Percentiles rank a stretch among this genome's conserved stretches.
These are phyloP conservation scores for Leptodactylus fallax DNA, from an alignment of 2,797 vertebrate genomes.

Conservation along the genomic window DNA sequence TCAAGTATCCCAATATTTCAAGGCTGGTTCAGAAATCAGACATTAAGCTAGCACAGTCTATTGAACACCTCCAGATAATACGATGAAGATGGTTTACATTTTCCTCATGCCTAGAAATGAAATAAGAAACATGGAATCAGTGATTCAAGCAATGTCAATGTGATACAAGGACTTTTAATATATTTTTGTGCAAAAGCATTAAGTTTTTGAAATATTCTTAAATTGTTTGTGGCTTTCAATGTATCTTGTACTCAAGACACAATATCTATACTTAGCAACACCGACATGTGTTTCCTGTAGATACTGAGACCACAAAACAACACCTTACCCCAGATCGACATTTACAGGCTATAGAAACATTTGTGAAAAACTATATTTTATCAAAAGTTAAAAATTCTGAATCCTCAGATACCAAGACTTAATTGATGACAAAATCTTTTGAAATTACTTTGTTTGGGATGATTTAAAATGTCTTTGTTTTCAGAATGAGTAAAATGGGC, in stretches of 20 bases:
- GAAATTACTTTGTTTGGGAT: too few relatives aligned
- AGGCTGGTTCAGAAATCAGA: not conserved
- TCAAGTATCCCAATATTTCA: too few relatives aligned
- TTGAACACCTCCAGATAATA: not conserved
- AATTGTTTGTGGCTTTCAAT: not conserved
- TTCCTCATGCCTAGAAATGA: not conserved
- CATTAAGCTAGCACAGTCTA: not conserved
- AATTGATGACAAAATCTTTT: not conserved
- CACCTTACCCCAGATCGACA: not conserved
- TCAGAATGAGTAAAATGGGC: too few relatives aligned
- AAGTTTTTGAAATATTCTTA: not conserved
- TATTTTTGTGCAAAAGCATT: not conserved
- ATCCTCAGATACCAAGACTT: not conserved
- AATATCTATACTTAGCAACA: not conserved
- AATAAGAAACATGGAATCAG: not conserved
- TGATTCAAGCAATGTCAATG: too few relatives aligned
- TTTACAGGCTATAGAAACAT: not conserved
- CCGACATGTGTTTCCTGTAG: not conserved
- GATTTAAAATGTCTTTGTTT: too few relatives aligned
- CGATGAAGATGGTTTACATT: not conserved
- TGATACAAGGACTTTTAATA: not conserved
- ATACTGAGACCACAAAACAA: not conserved
- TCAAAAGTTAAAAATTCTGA: not conserved
- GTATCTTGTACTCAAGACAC: not conserved
- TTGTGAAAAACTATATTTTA: not conserved